phyloP scores from a whole-genome alignment of 2,888 invertebrate species.

The Matsumyia berberina region DNA sequence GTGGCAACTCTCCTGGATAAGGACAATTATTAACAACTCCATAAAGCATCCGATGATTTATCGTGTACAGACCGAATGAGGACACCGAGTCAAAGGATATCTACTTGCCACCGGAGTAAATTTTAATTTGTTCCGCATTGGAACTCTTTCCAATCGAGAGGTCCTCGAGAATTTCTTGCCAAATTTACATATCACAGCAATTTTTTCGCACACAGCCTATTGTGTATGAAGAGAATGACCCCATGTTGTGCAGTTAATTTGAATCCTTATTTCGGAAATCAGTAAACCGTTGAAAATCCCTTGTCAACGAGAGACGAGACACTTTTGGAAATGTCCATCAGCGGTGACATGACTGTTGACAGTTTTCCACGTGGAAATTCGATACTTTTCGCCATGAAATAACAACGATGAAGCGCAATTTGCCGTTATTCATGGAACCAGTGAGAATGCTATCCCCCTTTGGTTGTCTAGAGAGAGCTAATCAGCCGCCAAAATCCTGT shows the following conservation, averaged over 20 bases:
- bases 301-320: slow-evolving; percentile 65
- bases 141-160: slow-evolving; percentile 58
- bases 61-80: slow-evolving; percentile 48
- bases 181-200: slow-evolving; percentile 68
- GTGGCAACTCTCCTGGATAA: slow-evolving; percentile 23
- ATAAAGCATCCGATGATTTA: slow-evolving; percentile 71
- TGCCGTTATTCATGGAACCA: slow-evolving; percentile 58
- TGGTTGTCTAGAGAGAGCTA: slow-evolving; percentile 40
- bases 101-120: slow-evolving; percentile 54
- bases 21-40: slow-evolving; percentile 70
- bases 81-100: slow-evolving; percentile 57
- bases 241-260: slow-evolving; percentile 63
- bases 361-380: slow-evolving; percentile 74
- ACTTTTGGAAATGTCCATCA: slow-evolving; percentile 62
- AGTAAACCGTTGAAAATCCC: slow-evolving; percentile 72
- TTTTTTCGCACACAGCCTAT: slow-evolving; percentile 7
- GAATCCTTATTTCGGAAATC: slow-evolving; percentile 50
- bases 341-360: slow-evolving; percentile 70
- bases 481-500: slow-evolving; percentile 61
- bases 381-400: slow-evolving; percentile 64
- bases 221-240: slow-evolving; percentile 30
- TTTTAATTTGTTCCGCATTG: slow-evolving; percentile 73
- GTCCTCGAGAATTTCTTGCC: slow-evolving; percentile 8
- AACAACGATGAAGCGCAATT: slow-evolving; percentile 36
- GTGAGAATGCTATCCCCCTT: slow-evolving; percentile 57